Base-by-base conservation (phyloP, 2,797 vertebrate species). In the Argya squamiceps region DNA sequence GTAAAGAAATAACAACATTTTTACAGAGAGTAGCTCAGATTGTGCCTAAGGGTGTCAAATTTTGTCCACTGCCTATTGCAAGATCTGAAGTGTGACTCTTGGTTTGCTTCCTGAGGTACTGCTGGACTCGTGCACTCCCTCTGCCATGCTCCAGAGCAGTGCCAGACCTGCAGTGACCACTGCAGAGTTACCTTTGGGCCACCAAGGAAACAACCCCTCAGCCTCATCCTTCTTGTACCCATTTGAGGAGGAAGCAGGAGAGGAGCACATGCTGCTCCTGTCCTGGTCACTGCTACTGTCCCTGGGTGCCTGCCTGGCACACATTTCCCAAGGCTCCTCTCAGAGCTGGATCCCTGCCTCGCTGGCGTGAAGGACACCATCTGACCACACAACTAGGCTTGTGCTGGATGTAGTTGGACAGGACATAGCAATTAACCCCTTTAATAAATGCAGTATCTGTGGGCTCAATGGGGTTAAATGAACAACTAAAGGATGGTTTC, bases 291-390 rank as follows among this genome's bases (percentile, higher is more conserved):
- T 10, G 3, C 30, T 44, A 0, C 20, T 34, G 67, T 24, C 43
- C 47, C 58, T 29, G 52, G 29, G 8, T 26, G 10, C 30, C 55
- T 41, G 36, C 44, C 52, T 39, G 14, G 52, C 32, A 30, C 50
- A 23, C 1, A 0, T 26, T 79, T 73, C 63, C 52, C 79, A 83
- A 37, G 20, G 32, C n/a, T 75, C 13, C 59, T 68, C 41, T 29
- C 0, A 0, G 34, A 0, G 4, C 24, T 44, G 46, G 43, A 65
- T 62, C 0, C 0, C 41, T 91, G 55, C 39, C 46, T 68, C 2
- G 2, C 30, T 82, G 79, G 9, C 39, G 9, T 5, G 30, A 43
- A 53, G 36, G 55, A 56, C 20, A 16, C 12, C 8, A 44, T 27
- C 53, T 80, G 74, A 65, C 23, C 34, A 21, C 4, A 20, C 37